phyloP scores from a whole-genome alignment of 1,140 invertebrate species.

The Amphibalanus amphitrite region DNA sequence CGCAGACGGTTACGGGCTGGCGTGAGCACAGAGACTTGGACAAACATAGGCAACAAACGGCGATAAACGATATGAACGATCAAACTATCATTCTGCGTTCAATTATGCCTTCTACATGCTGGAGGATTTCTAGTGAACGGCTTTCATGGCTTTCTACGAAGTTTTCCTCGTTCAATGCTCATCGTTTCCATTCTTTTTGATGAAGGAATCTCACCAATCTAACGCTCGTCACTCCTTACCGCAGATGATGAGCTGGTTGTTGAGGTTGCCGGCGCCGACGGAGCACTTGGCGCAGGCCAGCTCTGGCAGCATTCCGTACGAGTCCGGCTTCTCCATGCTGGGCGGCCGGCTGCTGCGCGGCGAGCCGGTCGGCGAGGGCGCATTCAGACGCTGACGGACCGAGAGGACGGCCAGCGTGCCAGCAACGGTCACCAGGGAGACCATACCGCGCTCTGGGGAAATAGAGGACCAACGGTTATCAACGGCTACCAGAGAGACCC shows the following conservation, averaged over 20 bases:
- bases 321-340: constrained; percentile 28
- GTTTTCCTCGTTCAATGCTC: too few relatives aligned
- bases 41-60: too few relatives aligned
- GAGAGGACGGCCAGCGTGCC: constrained; percentile 43
- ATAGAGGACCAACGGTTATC: constrained; percentile 9
- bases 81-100: too few relatives aligned
- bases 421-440: constrained; percentile 45
- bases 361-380: constrained; percentile 24
- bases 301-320: constrained; percentile 40
- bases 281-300: constrained; percentile 52
- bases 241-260: constrained; percentile 50
- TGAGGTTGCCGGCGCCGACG: constrained; percentile 48
- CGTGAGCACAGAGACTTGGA: too few relatives aligned
- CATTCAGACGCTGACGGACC: constrained; percentile 39
- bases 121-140: too few relatives aligned
- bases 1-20: not conserved
- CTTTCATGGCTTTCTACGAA: too few relatives aligned
- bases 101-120: too few relatives aligned
- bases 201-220: too few relatives aligned
- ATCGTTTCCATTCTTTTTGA: too few relatives aligned
- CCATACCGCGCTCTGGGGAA: constrained; percentile 39
- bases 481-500: not conserved
- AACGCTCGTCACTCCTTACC: too few relatives aligned
- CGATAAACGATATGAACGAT: too few relatives aligned
- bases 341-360: constrained; percentile 20